Evolutionary conservation across 2,797 vertebrate species (phyloP).

Genomic region (Crocodylus rhombifer): DNA sequence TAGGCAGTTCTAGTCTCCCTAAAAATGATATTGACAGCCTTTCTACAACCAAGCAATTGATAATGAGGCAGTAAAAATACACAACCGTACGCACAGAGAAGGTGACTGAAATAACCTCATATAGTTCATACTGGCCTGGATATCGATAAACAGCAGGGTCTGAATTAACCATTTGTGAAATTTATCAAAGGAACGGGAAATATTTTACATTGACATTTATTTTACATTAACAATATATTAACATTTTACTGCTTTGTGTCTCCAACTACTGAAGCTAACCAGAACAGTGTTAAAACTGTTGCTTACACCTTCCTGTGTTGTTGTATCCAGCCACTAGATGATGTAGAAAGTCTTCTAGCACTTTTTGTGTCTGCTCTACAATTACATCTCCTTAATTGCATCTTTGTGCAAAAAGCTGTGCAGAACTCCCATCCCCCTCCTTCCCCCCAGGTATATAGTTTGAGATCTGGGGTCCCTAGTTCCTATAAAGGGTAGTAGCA

Average conservation of each 20-base stretch:
- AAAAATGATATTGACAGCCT: constrained; percentile 65
- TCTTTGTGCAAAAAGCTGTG: not conserved
- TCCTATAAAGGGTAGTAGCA: not conserved
- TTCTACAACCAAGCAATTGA: constrained; percentile 57
- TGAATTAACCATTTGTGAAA: not conserved
- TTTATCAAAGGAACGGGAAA: not conserved
- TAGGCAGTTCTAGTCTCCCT: constrained; percentile 62
- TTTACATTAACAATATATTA: too few relatives aligned
- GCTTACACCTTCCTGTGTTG: not conserved
- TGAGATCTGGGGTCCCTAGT: not conserved
- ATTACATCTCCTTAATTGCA: not conserved
- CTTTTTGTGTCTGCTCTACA: not conserved
- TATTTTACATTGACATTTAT: not conserved
- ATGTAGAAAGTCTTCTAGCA: not conserved
- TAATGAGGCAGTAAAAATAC: constrained; percentile 66
- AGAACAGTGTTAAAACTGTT: not conserved
- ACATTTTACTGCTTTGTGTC: not conserved
- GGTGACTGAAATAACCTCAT: not conserved
- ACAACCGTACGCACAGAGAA: not conserved
- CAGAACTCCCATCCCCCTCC: not conserved
- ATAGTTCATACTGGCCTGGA: constrained; percentile 21
- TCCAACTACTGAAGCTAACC: not conserved
- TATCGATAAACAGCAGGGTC: not conserved
- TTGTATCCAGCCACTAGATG: not conserved
- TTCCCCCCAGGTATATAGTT: not conserved